phyloP scores from a whole-genome alignment of 2,113 vertebrate genomes.

The Monopterus albus region DNA sequence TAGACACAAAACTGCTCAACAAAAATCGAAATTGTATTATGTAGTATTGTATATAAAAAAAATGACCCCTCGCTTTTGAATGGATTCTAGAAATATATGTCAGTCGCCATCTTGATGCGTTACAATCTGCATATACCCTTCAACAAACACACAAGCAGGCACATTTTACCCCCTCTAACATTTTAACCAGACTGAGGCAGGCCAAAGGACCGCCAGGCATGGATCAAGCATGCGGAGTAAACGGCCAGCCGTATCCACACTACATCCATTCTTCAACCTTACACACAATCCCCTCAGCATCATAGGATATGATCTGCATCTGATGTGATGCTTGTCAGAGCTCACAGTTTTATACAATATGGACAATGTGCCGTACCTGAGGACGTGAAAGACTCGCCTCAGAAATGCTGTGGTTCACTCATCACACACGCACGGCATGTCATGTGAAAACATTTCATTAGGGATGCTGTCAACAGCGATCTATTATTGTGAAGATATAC shows the following conservation, averaged over 20 bases:
- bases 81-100: slow-evolving; percentile 5
- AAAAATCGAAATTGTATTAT: neutral
- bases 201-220: slow-evolving; percentile 5
- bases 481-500: slow-evolving; percentile 51
- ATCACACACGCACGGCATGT: slow-evolving; percentile 23
- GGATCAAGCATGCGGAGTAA: slow-evolving; percentile 21
- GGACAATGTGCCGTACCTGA: slow-evolving; percentile 58
- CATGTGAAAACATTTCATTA: slow-evolving; percentile 70
- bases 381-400: slow-evolving; percentile 22
- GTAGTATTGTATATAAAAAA: too few species aligned
- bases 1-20: neutral
- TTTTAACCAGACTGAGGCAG: slow-evolving; percentile 36
- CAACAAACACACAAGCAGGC: slow-evolving; percentile 21
- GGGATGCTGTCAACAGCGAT: slow-evolving; percentile 68
- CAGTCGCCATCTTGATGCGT: slow-evolving; percentile 37
- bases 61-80: neutral
- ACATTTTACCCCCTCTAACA: slow-evolving; percentile 25
- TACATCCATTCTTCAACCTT: slow-evolving; percentile 10
- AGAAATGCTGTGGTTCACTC: slow-evolving; percentile 34
- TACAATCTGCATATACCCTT: slow-evolving; percentile 17
- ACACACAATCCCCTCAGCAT: neutral
- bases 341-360: neutral
- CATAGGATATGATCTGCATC: slow-evolving; percentile 12
- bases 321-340: neutral
- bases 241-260: too few species aligned